Evolutionary conservation across 1,140 invertebrate genomes (phyloP).

Genomic region (Lutraria rhynchaena): DNA sequence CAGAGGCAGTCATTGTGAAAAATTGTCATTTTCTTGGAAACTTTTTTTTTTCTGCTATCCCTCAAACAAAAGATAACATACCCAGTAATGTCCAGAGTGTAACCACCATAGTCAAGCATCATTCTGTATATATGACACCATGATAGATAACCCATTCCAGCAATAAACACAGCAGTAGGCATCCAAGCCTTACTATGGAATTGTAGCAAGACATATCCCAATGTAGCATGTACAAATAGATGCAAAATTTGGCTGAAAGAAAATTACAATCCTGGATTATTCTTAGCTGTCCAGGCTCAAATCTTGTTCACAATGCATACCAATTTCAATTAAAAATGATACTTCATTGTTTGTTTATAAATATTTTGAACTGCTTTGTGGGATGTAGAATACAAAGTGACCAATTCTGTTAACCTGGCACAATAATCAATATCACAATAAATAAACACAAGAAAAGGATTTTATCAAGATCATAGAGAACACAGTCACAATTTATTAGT

Average conservation of each 20-base stretch:
- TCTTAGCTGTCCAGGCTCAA: not conserved
- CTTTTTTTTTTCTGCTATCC: too few relatives aligned
- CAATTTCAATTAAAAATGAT: not conserved
- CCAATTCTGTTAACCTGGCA: too few relatives aligned
- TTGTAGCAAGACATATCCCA: conserved; percentile 69
- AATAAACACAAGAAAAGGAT: too few relatives aligned
- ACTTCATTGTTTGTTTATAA: not conserved
- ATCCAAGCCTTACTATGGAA: conserved; percentile 42
- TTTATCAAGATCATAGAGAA: too few relatives aligned
- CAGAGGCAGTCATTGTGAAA: too few relatives aligned
- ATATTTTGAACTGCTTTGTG: not conserved
- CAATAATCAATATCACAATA: too few relatives aligned
- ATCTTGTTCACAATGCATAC: not conserved
- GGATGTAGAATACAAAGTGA: too few relatives aligned
- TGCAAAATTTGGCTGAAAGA: conserved; percentile 71
- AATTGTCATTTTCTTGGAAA: too few relatives aligned
- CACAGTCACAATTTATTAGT: too few relatives aligned
- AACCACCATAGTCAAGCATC: conserved; percentile 92
- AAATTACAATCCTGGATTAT: not conserved
- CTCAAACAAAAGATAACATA: conserved; percentile 64
- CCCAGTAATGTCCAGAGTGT: conserved; percentile 95
- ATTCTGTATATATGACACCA: conserved; percentile 92
- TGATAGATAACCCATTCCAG: conserved; percentile 90
- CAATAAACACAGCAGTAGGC: conserved; percentile 64
- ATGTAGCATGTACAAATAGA: conserved; percentile 62